Base-by-base conservation (phyloP, 2,888 invertebrate species). In the Philereme transversata region DNA sequence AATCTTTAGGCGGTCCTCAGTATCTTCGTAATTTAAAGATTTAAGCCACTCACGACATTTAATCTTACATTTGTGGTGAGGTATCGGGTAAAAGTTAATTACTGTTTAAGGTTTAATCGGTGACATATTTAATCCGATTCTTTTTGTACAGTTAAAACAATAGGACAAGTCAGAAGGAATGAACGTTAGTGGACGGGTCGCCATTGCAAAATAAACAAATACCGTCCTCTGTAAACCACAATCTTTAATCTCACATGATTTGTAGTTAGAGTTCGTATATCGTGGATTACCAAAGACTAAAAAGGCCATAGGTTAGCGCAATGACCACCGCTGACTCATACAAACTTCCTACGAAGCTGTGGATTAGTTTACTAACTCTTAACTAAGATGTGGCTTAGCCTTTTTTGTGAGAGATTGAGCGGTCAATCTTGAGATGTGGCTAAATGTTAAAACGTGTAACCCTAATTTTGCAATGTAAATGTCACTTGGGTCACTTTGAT, bases 391-490 rank as follows among this genome's bases (percentile, higher is more conserved):
- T 43, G 58, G 45, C 33, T 50, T 8, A 52, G 56, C 57, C 33
- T 63, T 61, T 64, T 65, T 67, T 65, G 57, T 47, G 43, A 34
- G 38, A 45, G 41, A 60, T 61, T 51, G 48, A 63, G 46, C 49
- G 45, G 56, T 64, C 59, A 50, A 65, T 65, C 64, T 48, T 35
- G 57, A 65, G 56, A 62, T 45, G 58, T 51, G 48, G 52, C 51
- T 48, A 46, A 60, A 62, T 50, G 50, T 51, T 52, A 49, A 48
- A 58, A 44, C 33, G 53, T 57, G 47, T 36, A 60, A 60, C 68
- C 69, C 60, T 67, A 60, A 63, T 58, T 51, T 67, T 50, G 8
- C 55, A 64, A 8, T 5, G 5, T 46, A 58, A 62, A 62, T 62
- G 62, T 51, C 62, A 58, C 45, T 49, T 40, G 46, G 4, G 38